Evolutionary conservation across 2,113 vertebrate genomes (phyloP).

Genomic region (Chloebia gouldiae): DNA sequence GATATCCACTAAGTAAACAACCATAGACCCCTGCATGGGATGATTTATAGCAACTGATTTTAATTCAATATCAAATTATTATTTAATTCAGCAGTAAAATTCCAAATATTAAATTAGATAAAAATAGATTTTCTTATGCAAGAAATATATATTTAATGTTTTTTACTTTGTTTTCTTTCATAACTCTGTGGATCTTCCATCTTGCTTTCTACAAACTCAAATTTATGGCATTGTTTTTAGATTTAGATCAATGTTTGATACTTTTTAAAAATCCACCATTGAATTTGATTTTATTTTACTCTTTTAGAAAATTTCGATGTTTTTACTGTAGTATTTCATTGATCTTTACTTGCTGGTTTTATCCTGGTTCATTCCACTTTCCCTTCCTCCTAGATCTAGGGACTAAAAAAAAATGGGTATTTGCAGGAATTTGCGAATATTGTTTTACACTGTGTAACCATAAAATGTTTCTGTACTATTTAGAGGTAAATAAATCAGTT

Average conservation of each 20-base stretch:
- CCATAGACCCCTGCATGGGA: fast-evolving
- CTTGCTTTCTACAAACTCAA: background rate
- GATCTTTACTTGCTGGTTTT: background rate
- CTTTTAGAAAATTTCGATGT: background rate
- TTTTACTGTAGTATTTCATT: background rate
- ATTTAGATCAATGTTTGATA: background rate
- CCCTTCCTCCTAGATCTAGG: background rate
- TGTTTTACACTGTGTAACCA: background rate
- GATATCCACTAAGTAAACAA: background rate
- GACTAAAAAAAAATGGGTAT: background rate
- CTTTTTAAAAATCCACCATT: background rate
- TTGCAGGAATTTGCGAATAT: background rate
- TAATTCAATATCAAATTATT: background rate
- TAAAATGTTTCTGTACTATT: background rate
- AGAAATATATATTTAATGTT: background rate
- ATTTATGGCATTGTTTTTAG: background rate
- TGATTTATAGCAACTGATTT: background rate
- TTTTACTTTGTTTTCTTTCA: background rate
- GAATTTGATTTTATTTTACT: background rate
- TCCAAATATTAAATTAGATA: background rate
- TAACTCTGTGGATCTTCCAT: background rate
- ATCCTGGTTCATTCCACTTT: background rate
- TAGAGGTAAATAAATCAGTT: slow-evolving; percentile 30
- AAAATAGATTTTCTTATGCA: background rate
- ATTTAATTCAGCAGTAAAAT: background rate